Evolutionary conservation across 2,888 invertebrate species (phyloP).

Genomic region (Branchipolynoe longqiensis): DNA sequence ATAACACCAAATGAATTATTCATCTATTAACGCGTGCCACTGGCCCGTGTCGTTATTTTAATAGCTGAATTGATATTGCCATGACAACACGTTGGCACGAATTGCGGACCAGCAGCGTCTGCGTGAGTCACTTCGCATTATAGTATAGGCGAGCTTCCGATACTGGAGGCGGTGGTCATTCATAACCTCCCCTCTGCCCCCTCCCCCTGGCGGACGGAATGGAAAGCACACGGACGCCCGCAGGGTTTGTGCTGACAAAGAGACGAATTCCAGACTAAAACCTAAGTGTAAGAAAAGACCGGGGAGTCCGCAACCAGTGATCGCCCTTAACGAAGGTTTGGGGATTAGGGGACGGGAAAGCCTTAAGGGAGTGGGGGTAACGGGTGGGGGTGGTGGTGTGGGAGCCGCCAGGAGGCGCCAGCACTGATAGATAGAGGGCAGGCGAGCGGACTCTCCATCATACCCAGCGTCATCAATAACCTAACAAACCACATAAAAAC

Average conservation of each 20-base stretch:
- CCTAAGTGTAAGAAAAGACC: not conserved
- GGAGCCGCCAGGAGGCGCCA: not conserved
- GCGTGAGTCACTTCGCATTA: too few relatives aligned
- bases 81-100: too few relatives aligned
- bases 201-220: too few relatives aligned
- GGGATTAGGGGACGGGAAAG: slow-evolving; percentile 18
- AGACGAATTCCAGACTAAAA: slow-evolving; percentile 22
- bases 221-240: not conserved
- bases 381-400: too few relatives aligned
- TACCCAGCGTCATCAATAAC: slow-evolving; percentile 32
- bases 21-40: too few relatives aligned
- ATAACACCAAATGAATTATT: too few relatives aligned
- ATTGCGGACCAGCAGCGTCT: too few relatives aligned
- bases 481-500: slow-evolving; percentile 40
- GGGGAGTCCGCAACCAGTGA: not conserved
- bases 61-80: too few relatives aligned
- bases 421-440: slow-evolving; percentile 31
- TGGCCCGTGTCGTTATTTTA: too few relatives aligned
- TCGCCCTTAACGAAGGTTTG: not conserved
- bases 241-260: not conserved
- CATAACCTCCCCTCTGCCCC: too few relatives aligned
- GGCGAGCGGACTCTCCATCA: slow-evolving; percentile 18
- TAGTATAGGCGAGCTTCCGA: too few relatives aligned
- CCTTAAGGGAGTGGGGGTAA: not conserved
- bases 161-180: too few relatives aligned